A percentile compares a stretch with the other conserved stretches of the same genome.
These are phyloP conservation scores for Lepilemur ruficaudatus DNA, from an alignment of 2,797 vertebrate species.

Conservation along the genomic window DNA sequence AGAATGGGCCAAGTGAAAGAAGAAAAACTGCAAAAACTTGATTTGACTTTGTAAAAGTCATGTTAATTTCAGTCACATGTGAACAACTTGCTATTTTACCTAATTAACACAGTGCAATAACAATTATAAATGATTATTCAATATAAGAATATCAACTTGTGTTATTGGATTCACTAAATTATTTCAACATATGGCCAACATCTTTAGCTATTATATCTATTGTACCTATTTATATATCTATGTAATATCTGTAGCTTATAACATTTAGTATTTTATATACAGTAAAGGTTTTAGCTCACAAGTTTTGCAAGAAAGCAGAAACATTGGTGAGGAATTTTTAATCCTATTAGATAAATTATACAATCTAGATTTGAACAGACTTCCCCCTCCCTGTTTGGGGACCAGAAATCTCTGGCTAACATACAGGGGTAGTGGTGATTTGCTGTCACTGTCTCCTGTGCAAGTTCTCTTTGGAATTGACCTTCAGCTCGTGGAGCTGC, in stretches of 20 bases:
- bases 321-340: not conserved
- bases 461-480: not conserved
- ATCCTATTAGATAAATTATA: not conserved
- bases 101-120: not conserved
- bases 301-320: not conserved
- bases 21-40: not conserved
- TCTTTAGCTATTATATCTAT: not conserved
- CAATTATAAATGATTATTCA: not conserved
- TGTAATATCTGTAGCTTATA: not conserved
- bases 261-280: not conserved
- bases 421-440: not conserved
- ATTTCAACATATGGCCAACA: not conserved
- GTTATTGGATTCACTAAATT: not conserved
- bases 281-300: not conserved
- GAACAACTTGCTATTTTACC: not conserved
- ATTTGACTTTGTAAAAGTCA: constrained; percentile 15
- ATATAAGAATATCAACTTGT: not conserved
- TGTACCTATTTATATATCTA: not conserved
- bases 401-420: not conserved
- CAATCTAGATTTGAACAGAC: not conserved
- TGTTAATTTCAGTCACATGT: not conserved
- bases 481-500: not conserved
- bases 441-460: not conserved
- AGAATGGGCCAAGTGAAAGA: not conserved
- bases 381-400: not conserved